Conservation (phyloP, 2,797 vertebrate genomes). For the Falco berigora region DNA sequence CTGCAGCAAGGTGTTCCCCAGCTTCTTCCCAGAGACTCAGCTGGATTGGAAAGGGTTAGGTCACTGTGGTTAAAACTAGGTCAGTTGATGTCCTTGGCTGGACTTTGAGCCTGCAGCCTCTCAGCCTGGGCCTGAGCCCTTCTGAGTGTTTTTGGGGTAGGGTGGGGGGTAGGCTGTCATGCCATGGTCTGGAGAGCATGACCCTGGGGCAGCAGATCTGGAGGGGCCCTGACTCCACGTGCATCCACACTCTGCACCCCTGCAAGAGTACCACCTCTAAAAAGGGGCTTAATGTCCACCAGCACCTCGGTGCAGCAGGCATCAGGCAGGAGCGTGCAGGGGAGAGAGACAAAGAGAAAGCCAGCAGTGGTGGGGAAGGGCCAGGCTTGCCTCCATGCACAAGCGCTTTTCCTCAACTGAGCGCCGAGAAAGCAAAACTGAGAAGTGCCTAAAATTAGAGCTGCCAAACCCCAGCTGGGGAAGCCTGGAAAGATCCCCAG, state of each 20-base stretch:
- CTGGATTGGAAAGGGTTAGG: not conserved
- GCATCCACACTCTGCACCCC: not conserved
- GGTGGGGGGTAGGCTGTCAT: not conserved
- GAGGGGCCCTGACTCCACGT: not conserved
- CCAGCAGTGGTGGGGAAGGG: conserved; percentile 26
- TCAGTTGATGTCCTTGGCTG: not conserved
- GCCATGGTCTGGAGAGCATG: accelerated
- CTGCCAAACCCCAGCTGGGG: conserved; percentile 66
- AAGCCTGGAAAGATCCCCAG: conserved; percentile 66
- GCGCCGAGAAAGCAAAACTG: conserved; percentile 55
- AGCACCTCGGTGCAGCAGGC: not conserved
- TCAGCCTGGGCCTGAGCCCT: not conserved
- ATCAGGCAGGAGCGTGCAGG: not conserved
- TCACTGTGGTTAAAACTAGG: not conserved
- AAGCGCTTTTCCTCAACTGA: conserved; percentile 16
- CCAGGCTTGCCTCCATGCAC: conserved; percentile 25
- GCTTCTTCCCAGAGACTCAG: not conserved
- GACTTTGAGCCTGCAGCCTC: not conserved
- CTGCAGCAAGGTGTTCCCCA: not conserved
- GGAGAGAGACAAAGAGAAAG: conserved; percentile 47
- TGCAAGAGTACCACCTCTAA: not conserved
- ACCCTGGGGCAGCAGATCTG: not conserved
- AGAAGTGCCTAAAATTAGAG: conserved; percentile 63
- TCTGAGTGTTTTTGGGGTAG: not conserved
- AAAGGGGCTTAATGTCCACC: not conserved